Evolutionary conservation across 2,113 vertebrate genomes (phyloP).

Genomic region (Halcyon malimbica): DNA sequence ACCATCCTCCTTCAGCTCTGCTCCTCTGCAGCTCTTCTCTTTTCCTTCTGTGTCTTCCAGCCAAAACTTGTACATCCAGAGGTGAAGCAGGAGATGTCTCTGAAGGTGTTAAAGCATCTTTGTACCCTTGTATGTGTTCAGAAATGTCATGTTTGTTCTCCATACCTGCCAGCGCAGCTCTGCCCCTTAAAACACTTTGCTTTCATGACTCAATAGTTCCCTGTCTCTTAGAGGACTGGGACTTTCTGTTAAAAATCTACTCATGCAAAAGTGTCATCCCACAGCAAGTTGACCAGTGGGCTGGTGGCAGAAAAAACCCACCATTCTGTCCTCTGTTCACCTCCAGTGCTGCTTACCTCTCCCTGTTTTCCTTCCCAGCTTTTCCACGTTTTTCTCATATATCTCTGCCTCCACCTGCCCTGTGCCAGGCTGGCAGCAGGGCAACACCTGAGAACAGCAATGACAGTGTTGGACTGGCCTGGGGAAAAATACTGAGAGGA

Average conservation of each 20-base stretch:
- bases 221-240: not conserved
- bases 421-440: not conserved
- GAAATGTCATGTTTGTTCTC: not conserved
- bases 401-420: not conserved
- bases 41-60: not conserved
- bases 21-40: not conserved
- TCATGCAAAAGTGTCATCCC: rapidly evolving
- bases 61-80: not conserved
- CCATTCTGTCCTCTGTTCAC: not conserved
- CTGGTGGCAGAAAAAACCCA: not conserved
- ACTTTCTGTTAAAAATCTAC: not conserved
- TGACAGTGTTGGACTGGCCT: not conserved
- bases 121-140: not conserved
- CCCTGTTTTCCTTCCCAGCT: not conserved
- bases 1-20: not conserved
- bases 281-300: not conserved
- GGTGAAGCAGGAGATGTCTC: not conserved
- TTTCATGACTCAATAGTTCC: not conserved
- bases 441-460: not conserved
- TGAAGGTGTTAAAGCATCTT: not conserved
- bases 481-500: not conserved
- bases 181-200: not conserved
- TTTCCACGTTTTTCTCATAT: not conserved
- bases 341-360: not conserved
- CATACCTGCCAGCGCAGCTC: not conserved